These are phyloP conservation scores for Frieseomelitta varia DNA, from an alignment of 1,140 invertebrate species.

Conservation along the genomic window DNA sequence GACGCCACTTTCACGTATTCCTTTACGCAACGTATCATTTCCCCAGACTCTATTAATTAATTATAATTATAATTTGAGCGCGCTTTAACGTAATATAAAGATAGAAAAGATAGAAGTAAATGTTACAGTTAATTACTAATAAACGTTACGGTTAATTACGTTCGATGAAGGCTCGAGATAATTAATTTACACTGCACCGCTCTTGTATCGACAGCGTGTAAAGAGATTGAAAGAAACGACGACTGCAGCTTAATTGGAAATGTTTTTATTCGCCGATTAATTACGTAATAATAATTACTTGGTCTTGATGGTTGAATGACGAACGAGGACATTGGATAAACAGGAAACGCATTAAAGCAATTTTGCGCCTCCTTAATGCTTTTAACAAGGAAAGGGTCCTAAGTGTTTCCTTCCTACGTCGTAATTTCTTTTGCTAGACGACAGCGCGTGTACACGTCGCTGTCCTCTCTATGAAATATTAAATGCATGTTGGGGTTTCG, in stretches of 20 bases:
- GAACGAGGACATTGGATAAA: slow-evolving; percentile 8
- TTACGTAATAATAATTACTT: not conserved
- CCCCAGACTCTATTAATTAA: not conserved
- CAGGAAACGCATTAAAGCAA: slow-evolving; percentile 18
- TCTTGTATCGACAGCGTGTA: not conserved
- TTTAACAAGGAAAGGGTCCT: slow-evolving; percentile 7
- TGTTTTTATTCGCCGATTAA: not conserved
- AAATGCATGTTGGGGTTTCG: not conserved
- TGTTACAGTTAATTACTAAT: no score
- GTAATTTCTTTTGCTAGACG: not conserved
- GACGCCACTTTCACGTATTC: not conserved
- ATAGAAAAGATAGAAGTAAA: no score
- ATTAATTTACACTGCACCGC: not conserved
- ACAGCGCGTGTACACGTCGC: not conserved
- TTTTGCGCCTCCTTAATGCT: not conserved
- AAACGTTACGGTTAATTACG: not conserved
- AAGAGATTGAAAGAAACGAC: not conserved
- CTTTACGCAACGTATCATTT: not conserved
- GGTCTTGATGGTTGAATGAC: not conserved
- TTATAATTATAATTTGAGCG: not conserved
- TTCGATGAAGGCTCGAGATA: not conserved
- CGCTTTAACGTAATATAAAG: no score
- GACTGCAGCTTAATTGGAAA: not conserved
- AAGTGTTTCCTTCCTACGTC: slow-evolving; percentile 11
- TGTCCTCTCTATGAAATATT: not conserved